phyloP scores from a whole-genome alignment of 2,113 vertebrate species.

The Toxotes chatareus region DNA sequence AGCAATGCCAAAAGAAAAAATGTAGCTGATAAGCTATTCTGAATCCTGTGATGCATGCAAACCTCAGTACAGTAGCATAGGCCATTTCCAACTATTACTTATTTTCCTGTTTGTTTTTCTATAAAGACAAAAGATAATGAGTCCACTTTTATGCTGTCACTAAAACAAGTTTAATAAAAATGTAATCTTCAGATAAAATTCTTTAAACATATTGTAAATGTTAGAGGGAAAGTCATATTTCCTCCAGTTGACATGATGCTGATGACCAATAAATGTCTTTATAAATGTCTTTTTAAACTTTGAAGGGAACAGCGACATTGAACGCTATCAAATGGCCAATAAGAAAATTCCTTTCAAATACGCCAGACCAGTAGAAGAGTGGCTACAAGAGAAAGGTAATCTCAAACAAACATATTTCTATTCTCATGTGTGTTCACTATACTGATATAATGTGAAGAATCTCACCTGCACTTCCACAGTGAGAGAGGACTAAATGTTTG shows the following conservation, averaged over 20 bases:
- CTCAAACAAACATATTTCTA: conserved; percentile 41
- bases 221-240: conserved; percentile 21
- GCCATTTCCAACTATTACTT: too few species aligned
- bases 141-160: background rate
- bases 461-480: background rate
- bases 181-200: conserved; percentile 50
- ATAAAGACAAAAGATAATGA: background rate
- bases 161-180: conserved; percentile 23
- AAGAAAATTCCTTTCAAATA: conserved; percentile 99
- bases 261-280: conserved; percentile 72
- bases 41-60: too few species aligned
- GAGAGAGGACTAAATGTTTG: background rate
- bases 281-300: conserved; percentile 84
- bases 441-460: conserved; percentile 14
- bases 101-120: background rate
- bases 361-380: conserved; percentile 96
- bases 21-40: too few species aligned
- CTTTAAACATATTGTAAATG: conserved; percentile 46
- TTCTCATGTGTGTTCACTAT: conserved; percentile 13
- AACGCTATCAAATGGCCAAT: conserved; percentile 99
- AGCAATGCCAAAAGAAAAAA: too few species aligned
- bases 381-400: conserved; percentile 99
- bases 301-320: conserved; percentile 99
- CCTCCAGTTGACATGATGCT: conserved; percentile 35
- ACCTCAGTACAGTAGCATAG: too few species aligned